phyloP scores from a whole-genome alignment of 2,797 vertebrate species.

The Premnoplex brunnescens region DNA sequence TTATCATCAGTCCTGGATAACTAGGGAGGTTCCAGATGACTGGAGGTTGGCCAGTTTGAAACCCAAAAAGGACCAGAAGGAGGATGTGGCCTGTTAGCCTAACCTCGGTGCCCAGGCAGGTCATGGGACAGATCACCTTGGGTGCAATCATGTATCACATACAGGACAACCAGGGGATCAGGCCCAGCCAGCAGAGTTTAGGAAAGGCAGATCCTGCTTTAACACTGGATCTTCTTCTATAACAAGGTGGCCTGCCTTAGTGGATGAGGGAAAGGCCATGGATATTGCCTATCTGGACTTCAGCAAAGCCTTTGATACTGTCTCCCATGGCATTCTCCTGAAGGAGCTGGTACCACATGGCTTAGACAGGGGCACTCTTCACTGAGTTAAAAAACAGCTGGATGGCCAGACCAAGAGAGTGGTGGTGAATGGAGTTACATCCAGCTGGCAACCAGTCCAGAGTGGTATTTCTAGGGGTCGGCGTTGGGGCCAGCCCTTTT shows the following conservation, averaged over 20 bases:
- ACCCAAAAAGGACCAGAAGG: not conserved
- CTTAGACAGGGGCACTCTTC: not conserved
- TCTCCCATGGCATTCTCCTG: not conserved
- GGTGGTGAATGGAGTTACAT: not conserved
- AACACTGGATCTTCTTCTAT: fast-evolving
- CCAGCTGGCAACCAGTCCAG: fast-evolving
- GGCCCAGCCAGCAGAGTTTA: not conserved
- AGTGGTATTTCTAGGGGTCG: not conserved
- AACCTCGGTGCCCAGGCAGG: not conserved
- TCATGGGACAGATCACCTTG: not conserved
- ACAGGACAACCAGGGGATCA: not conserved
- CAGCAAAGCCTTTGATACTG: not conserved
- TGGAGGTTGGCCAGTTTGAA: not conserved
- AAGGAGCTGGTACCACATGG: not conserved
- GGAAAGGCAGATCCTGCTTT: not conserved
- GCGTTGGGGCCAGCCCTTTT: not conserved
- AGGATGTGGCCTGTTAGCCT: not conserved
- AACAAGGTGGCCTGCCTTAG: too few species aligned
- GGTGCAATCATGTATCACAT: not conserved
- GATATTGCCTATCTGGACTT: not conserved
- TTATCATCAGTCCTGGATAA: not conserved
- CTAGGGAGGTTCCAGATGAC: not conserved
- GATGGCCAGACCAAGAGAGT: not conserved
- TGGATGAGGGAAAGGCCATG: not conserved
- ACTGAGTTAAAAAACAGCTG: not conserved